Evolutionary conservation across 2,888 invertebrate species (phyloP).

Genomic region (Abscondita cerata): DNA sequence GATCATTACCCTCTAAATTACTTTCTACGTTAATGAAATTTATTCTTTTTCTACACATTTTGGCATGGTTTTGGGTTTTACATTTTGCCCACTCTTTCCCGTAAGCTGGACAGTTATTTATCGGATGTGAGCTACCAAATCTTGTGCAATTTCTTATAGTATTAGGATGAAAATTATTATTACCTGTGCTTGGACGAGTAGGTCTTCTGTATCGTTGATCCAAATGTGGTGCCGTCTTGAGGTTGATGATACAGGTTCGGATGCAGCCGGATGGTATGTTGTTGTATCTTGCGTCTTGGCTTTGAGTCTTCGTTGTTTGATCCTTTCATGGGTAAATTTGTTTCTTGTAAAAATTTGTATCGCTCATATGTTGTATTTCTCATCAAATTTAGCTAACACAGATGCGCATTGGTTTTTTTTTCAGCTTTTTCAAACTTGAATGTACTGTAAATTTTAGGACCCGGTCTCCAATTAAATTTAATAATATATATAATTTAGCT

Average conservation of each 20-base stretch:
- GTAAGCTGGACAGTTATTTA: slow-evolving; percentile 7
- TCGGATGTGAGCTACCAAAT: background rate
- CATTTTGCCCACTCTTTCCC: background rate
- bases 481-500: background rate
- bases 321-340: background rate
- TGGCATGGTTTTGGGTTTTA: background rate
- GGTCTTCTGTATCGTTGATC: background rate
- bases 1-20: too few relatives aligned
- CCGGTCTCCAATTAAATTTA: slow-evolving; percentile 11
- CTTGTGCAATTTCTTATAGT: background rate
- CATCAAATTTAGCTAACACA: too few relatives aligned
- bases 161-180: too few relatives aligned
- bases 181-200: too few relatives aligned
- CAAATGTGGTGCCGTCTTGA: too few relatives aligned
- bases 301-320: too few relatives aligned
- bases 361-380: too few relatives aligned
- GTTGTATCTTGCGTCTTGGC: background rate
- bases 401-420: too few relatives aligned
- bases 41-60: too few relatives aligned
- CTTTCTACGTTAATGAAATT: too few relatives aligned
- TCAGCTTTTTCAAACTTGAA: too few relatives aligned
- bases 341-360: slow-evolving; percentile 1
- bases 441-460: slow-evolving; percentile 4
- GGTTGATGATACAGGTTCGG: background rate
- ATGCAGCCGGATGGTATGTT: too few relatives aligned